Evolutionary conservation across 2,797 vertebrate genomes (phyloP).

Genomic region (Enteromius unitaeniatus): DNA sequence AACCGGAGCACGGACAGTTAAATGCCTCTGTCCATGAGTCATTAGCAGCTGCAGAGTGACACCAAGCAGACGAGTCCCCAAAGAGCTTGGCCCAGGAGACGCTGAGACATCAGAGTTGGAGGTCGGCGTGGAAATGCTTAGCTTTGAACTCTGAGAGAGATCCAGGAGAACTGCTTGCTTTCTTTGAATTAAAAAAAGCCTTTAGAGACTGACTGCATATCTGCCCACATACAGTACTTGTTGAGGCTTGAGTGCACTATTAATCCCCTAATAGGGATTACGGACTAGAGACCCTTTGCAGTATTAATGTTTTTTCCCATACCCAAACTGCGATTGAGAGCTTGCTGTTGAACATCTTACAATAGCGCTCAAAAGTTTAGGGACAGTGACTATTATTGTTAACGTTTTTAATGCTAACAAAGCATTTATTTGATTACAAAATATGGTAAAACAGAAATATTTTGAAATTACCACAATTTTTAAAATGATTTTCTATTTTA

Average conservation of each 20-base stretch:
- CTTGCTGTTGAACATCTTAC: neutral
- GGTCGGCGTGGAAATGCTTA: slow-evolving; percentile 5
- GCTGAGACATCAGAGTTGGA: slow-evolving; percentile 8
- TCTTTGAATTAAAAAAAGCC: slow-evolving; percentile 10
- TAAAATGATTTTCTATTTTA: neutral
- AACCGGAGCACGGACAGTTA: slow-evolving; percentile 63
- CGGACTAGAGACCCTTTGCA: neutral
- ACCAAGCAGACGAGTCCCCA: slow-evolving; percentile 35
- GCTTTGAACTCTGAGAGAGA: slow-evolving; percentile 20
- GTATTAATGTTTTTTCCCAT: slow-evolving; percentile 11
- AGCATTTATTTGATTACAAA: neutral
- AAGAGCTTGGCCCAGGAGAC: slow-evolving; percentile 14
- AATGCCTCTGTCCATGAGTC: slow-evolving; percentile 59
- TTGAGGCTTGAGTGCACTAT: neutral
- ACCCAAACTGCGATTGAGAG: neutral
- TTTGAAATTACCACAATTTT: neutral
- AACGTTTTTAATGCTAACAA: neutral
- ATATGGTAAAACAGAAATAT: too few relatives aligned
- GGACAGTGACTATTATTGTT: neutral
- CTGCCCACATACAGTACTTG: neutral
- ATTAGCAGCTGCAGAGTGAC: slow-evolving; percentile 58
- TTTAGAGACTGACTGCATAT: slow-evolving; percentile 30
- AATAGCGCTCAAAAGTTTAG: neutral
- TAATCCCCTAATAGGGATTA: slow-evolving; percentile 21
- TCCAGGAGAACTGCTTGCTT: slow-evolving; percentile 4